Evolutionary conservation across 2,797 vertebrate genomes (phyloP), one percentile per base, ranked within the genome.

Genomic region (Pampus argenteus): DNA sequence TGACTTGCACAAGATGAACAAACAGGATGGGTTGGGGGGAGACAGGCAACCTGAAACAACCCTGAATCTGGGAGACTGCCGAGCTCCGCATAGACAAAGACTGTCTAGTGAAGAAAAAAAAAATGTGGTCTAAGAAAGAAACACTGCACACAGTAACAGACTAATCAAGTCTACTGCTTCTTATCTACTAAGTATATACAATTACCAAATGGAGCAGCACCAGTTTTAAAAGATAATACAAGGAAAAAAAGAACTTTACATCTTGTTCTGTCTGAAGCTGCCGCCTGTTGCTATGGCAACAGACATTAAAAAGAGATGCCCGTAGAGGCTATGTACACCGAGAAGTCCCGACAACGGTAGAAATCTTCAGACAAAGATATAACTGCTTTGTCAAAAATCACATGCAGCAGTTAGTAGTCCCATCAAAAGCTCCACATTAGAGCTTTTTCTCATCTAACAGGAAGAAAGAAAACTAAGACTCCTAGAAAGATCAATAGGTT

Each of bases 241-340:
- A 58, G 50, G 36, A 71, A 71, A 78, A 81, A 66, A 52, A 17
- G 15, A 83, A 88, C 82, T 90, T 92, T 83, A 89, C 86, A 90
- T 91, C 71, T 76, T 71, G 38, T 61, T 80, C 82, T n/a, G 83
- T 85, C 90, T 90, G 87, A 70, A 20, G 72, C 80, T 65, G 86
- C 79, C 23, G 69, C 73, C 79, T 50, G 90, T 95, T 93, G 90
- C 93, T 88, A 93, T 94, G 89, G 93, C 89, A 92, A 95, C 92
- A 94, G 90, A 92, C 90, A 87, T 86, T 87, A 89, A 86, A 66
- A 88, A 88, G 84, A 89, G 86, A 93, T 91, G 79, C 83, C 78
- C 86, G 89, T 81, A 57, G 83, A 92, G 86, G 25, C 83, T 81
- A 88, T 81, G 71, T 26, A 78, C 13, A 44, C 85, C 36, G 64